Percentiles rank a stretch among this genome's conserved stretches.
Conservation (phyloP, 2,113 vertebrate species). For the Cryptomyrus ogoouensis region DNA sequence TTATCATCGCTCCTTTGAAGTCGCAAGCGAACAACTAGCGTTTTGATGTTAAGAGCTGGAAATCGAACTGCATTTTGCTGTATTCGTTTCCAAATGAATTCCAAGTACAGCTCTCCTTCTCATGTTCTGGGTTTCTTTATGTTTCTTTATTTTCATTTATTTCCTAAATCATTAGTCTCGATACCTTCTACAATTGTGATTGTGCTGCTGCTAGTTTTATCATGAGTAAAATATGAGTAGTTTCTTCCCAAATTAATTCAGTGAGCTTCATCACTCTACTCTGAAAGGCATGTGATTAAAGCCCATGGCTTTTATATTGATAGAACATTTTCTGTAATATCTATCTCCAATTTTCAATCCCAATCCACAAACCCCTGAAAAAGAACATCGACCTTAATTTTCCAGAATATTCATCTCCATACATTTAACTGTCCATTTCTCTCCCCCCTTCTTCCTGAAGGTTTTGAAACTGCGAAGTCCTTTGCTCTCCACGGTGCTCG, state of each 20-base stretch:
- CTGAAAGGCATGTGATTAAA: constrained; percentile 54
- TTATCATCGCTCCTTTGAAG: constrained; percentile 58
- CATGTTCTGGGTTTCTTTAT: not conserved
- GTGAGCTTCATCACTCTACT: constrained; percentile 65
- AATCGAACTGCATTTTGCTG: not conserved
- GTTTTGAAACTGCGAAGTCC: constrained; percentile 89
- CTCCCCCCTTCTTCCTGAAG: constrained; percentile 52
- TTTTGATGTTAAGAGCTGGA: constrained; percentile 31
- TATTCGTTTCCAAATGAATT: not conserved
- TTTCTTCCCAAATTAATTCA: constrained; percentile 55
- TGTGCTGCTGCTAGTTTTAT: constrained; percentile 48
- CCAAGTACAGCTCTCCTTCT: not conserved
- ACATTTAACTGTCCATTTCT: not conserved
- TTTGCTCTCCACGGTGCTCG: constrained; percentile 88
- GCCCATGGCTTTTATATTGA: constrained; percentile 51
- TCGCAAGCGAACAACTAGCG: constrained; percentile 39
- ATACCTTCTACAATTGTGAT: constrained; percentile 31
- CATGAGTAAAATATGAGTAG: constrained; percentile 32
- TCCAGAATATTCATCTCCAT: constrained; percentile 42
- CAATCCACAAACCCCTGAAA: constrained; percentile 26
- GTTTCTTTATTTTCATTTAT: constrained; percentile 31
- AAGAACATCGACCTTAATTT: constrained; percentile 42
- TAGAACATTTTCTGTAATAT: constrained; percentile 39
- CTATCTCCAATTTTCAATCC: constrained; percentile 25
- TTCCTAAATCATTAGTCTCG: not conserved